Percentiles rank a stretch among this genome's conserved stretches.
phyloP scores from a whole-genome alignment of 2,113 vertebrate species.

The Dascyllus trimaculatus region DNA sequence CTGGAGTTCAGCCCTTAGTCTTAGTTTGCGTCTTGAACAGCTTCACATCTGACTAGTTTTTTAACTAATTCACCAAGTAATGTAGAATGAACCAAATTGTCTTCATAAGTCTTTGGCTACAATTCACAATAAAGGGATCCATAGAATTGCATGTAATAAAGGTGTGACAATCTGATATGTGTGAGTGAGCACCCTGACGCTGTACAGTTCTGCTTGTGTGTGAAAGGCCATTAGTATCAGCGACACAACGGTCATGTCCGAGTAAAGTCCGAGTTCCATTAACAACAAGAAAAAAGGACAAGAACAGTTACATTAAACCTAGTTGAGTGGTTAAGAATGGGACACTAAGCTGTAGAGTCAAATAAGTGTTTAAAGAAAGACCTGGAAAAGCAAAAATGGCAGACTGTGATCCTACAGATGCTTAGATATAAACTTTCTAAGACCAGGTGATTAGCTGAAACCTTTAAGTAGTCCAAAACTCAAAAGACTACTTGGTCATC shows the following conservation, averaged over 20 bases:
- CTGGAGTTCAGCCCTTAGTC: constrained; percentile 67
- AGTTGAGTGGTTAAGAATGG: background rate
- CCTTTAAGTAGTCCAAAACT: background rate
- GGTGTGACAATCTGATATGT: constrained; percentile 68
- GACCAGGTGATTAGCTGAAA: no score
- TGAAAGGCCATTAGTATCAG: background rate
- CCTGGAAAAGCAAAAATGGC: no score
- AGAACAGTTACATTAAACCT: background rate
- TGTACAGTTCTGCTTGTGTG: constrained; percentile 8
- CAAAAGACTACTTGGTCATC: background rate
- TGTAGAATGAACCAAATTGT: constrained; percentile 27
- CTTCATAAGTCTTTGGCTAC: constrained; percentile 72
- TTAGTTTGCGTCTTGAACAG: constrained; percentile 13
- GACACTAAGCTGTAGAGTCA: background rate
- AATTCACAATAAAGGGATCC: constrained; percentile 71
- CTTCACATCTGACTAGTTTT: constrained; percentile 33
- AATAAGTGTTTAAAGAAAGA: no score
- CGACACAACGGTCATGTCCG: background rate
- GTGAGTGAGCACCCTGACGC: constrained; percentile 42
- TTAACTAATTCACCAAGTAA: constrained; percentile 8
- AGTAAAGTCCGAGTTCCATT: background rate
- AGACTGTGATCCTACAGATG: no score
- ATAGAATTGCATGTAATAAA: constrained; percentile 60
- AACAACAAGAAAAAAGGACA: background rate
- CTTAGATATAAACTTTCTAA: no score